Evolutionary conservation across 2,797 vertebrate species (phyloP), one percentile per base, ranked within the genome.

Genomic region (Zalophus californianus): DNA sequence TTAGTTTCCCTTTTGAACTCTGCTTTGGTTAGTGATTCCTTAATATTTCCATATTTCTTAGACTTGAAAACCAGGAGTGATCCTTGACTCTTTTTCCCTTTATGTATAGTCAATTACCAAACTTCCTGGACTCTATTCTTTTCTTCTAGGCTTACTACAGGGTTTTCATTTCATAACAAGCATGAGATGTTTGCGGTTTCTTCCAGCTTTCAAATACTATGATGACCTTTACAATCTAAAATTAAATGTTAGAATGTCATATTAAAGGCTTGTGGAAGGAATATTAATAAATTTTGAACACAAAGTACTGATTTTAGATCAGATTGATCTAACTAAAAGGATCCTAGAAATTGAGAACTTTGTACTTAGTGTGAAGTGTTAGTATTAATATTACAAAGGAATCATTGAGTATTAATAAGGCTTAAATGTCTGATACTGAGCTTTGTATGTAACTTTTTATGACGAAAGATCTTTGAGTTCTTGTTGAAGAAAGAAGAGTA

Each of bases 261-360:
- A 77, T 75, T 97, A 68, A 95, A 93, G 38, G 5, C 52, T 56
- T 66, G 2, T 85, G 62, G 29, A 80, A 84, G 32, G 32, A 44
- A 56, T 96, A 70, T 48, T 90, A 70, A 90, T 86, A 89, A 2
- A 23, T 56, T 94, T 85, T 80, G 62, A n/a, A 25, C 62, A 70
- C 75, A 54, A 77, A 91, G 4, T 72, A 70, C 16, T 70, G 48
- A 84, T 79, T 82, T 86, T 94, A 78, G 62, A 58, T 72, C 56
- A 78, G n/a, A 94, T 91, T 91, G 5, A 12, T 38, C 6, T 89
- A 64, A 60, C 21, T 86, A 84, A 87, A 92, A 93, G n/a, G 35
- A 75, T 60, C 27, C 35, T 85, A 72, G 95, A 94, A 58, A 35
- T 91, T 96, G 32, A 87, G n/a, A 89, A 88, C 73, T 96, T 96